Evolutionary conservation across 2,888 invertebrate species (phyloP).

Genomic region (Palloptera scutellata): DNA sequence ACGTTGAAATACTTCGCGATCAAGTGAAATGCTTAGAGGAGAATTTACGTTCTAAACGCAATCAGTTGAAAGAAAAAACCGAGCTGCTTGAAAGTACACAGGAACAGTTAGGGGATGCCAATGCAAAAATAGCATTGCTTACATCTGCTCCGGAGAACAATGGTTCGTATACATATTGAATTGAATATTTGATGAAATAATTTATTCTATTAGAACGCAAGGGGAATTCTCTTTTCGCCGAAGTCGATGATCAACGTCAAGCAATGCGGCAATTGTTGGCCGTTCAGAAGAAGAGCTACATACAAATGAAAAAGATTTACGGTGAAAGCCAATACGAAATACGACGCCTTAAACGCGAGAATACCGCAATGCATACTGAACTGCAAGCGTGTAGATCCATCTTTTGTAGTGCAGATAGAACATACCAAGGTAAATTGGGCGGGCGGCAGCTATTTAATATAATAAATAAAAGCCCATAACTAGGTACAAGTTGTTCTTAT

Average conservation of each 20-base stretch:
- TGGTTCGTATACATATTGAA: slow-evolving; percentile 47
- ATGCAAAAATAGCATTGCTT: slow-evolving; percentile 55
- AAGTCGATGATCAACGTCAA: slow-evolving; percentile 73
- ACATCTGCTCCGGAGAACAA: slow-evolving; percentile 51
- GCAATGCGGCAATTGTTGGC: slow-evolving; percentile 70
- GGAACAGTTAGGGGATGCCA: slow-evolving; percentile 59
- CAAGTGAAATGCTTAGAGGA: slow-evolving; percentile 58
- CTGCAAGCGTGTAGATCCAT: slow-evolving; percentile 59
- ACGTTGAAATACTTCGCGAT: slow-evolving; percentile 58
- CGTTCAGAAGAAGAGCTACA: slow-evolving; percentile 70
- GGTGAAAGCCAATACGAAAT: slow-evolving; percentile 61
- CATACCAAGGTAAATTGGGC: slow-evolving; percentile 54
- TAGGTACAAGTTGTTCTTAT: too few species aligned
- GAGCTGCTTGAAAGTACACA: slow-evolving; percentile 59
- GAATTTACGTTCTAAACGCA: slow-evolving; percentile 58
- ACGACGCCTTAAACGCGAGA: slow-evolving; percentile 60
- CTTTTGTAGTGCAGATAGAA: slow-evolving; percentile 60
- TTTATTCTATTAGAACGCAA: slow-evolving; percentile 66
- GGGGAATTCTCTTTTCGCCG: slow-evolving; percentile 72
- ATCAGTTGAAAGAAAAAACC: slow-evolving; percentile 59
- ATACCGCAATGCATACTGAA: slow-evolving; percentile 61
- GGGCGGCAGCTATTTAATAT: too few species aligned
- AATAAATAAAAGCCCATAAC: too few species aligned
- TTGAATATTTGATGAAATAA: slow-evolving; percentile 1
- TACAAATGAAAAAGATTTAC: slow-evolving; percentile 63